phyloP scores from a whole-genome alignment of 2,888 invertebrate genomes.

The Drosophila neotestacea region DNA sequence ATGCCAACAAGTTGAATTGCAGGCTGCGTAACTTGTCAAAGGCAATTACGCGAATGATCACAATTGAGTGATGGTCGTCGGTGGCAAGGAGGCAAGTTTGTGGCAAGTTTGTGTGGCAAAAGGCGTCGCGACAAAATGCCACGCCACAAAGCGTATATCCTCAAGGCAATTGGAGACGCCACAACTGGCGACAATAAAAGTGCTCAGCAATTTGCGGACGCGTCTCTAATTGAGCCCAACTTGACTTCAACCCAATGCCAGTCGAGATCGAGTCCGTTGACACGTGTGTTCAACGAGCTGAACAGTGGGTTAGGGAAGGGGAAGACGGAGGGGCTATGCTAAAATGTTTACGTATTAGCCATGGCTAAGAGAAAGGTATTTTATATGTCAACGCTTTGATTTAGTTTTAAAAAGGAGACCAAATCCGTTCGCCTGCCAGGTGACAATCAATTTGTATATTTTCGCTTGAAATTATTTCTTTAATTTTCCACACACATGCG shows the following conservation, averaged over 20 bases:
- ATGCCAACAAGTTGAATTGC: constrained; percentile 71
- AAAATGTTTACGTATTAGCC: constrained; percentile 42
- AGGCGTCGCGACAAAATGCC: constrained; percentile 81
- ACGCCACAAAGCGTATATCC: constrained; percentile 46
- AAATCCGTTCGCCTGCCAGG: constrained; percentile 67
- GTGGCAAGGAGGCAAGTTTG: not conserved
- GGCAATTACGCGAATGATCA: constrained; percentile 75
- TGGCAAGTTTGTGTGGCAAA: constrained; percentile 5
- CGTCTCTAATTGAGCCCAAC: constrained; percentile 74
- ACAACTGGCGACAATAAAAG: constrained; percentile 77
- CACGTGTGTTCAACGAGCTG: constrained; percentile 26
- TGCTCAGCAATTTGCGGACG: constrained; percentile 74
- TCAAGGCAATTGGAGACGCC: constrained; percentile 35
- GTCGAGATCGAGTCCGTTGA: constrained; percentile 23
- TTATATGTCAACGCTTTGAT: constrained; percentile 60
- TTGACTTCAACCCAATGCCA: constrained; percentile 28
- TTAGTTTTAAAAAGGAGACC: constrained; percentile 47
- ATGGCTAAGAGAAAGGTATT: constrained; percentile 66
- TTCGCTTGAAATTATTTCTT: constrained; percentile 82
- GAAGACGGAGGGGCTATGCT: constrained; percentile 27
- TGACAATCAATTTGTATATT: constrained; percentile 83
- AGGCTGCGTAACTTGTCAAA: constrained; percentile 78
- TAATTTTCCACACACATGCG: constrained; percentile 77
- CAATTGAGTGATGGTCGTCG: constrained; percentile 49
- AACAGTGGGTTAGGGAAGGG: not conserved